Conservation (phyloP, 1,140 invertebrate species). For the Anastrepha obliqua region DNA sequence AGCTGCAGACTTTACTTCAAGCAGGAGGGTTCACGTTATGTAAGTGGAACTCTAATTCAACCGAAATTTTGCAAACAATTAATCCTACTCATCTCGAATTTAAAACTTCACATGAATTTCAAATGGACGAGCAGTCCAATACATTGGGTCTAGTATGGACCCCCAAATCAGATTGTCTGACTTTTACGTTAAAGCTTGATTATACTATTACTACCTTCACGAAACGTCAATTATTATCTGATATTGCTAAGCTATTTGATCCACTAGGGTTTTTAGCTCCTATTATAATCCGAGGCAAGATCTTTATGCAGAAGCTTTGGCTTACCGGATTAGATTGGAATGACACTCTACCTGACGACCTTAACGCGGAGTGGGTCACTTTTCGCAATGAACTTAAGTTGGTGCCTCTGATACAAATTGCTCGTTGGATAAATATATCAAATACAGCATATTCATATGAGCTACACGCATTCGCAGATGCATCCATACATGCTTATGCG, state of each 20-base stretch:
- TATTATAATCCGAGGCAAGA: slow-evolving; percentile 18
- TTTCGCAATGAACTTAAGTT: no score
- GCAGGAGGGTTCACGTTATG: slow-evolving; percentile 10
- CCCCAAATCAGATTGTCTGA: background rate
- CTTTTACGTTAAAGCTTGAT: background rate
- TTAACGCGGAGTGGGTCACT: no score
- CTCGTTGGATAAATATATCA: no score
- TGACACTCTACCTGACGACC: no score
- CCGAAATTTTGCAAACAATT: background rate
- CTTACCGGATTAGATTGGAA: no score
- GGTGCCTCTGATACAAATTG: no score
- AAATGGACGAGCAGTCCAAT: background rate
- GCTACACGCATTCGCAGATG: background rate
- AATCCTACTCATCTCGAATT: background rate
- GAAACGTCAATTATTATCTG: slow-evolving; percentile 66
- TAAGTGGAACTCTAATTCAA: slow-evolving; percentile 28
- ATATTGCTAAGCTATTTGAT: slow-evolving; percentile 67
- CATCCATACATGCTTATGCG: background rate
- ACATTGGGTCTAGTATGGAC: background rate
- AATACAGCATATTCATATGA: no score
- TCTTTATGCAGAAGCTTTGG: background rate
- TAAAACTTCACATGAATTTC: background rate
- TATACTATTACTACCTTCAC: slow-evolving; percentile 50
- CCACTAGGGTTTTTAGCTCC: slow-evolving; percentile 65
- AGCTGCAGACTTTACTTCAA: background rate